Percentiles rank a stretch among this genome's conserved stretches.
Conservation (phyloP, 1,140 invertebrate species). For the Streblospio benedicti region DNA sequence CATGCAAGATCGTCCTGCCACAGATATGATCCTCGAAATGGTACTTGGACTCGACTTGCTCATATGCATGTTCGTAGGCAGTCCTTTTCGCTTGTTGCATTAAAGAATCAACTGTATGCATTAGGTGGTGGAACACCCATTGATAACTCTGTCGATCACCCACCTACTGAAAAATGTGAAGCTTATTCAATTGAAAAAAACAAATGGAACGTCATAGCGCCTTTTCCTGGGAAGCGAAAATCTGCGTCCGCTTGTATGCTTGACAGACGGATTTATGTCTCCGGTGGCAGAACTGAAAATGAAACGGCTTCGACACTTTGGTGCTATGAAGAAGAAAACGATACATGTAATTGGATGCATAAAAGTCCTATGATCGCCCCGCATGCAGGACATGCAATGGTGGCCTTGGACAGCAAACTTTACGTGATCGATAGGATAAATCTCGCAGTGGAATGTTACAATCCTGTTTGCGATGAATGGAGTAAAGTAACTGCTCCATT, state of each 20-base stretch:
- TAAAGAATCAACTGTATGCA: neutral
- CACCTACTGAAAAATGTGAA: constrained; percentile 1
- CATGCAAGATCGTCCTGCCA: neutral
- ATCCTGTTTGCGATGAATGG: neutral
- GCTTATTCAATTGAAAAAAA: neutral
- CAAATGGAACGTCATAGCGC: neutral
- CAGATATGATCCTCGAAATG: neutral
- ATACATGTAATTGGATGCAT: neutral
- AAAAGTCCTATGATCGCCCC: neutral
- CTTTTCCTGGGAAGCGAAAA: neutral
- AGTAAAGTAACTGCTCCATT: neutral
- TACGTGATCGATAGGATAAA: constrained; percentile 7
- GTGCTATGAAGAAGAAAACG: neutral
- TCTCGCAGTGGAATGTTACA: neutral
- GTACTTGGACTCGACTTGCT: neutral
- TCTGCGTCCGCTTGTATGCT: neutral
- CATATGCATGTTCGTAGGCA: neutral
- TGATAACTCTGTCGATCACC: neutral
- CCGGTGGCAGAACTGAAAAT: neutral
- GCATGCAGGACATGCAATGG: constrained; percentile 4
- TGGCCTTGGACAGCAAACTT: neutral
- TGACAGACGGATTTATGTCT: neutral
- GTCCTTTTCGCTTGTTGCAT: neutral
- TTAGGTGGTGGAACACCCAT: constrained; percentile 1
- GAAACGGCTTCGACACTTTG: neutral